Evolutionary conservation across 2,888 invertebrate genomes (phyloP), one percentile per base, ranked within the genome.

Genomic region (Branchellion lobata): DNA sequence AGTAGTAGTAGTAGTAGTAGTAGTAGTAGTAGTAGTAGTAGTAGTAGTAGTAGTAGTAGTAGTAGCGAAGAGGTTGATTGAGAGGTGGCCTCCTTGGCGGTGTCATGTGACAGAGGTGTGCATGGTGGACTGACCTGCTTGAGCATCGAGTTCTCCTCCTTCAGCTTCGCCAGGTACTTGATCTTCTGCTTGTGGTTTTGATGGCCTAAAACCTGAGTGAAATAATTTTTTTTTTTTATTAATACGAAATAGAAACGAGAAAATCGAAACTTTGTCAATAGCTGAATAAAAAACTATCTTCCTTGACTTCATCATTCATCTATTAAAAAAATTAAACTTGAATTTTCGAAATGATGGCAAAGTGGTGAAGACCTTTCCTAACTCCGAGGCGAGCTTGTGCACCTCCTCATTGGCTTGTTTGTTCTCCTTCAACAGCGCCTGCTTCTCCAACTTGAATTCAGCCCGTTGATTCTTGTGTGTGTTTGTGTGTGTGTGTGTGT

Each of bases 171-270:
- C 24, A 88, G 84, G 84, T 91, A 90, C 80, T 90, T 90, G 74
- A 91, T 90, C 85, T 91, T 91, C 85, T 91, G 91, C 83, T 90
- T 91, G 82, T 90, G 90, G 85, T 91, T 92, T 82, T 91, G 91
- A 83, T 91, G 91, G 0, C 91, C 91, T 57, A 57, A 24, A 18
- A 57, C 61, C 61, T 57, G 61, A 3, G 47, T 47, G 8, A 18
- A 14, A 18, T 14, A 18, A 18, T 8, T 47, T 47, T 8, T 18
- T 47, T 47, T 8, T 14, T 14, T 18, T 47, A 47, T 47, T n/a
- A n/a, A n/a, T n/a, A n/a, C n/a, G n/a, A n/a, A n/a, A n/a, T n/a
- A n/a, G n/a, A n/a, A n/a, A n/a, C n/a, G n/a, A n/a, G n/a, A n/a
- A n/a, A n/a, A n/a, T n/a, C n/a, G n/a, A n/a, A n/a, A n/a, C n/a